Evolutionary conservation across 2,888 invertebrate species (phyloP).

Genomic region (Pyrrhia umbra): DNA sequence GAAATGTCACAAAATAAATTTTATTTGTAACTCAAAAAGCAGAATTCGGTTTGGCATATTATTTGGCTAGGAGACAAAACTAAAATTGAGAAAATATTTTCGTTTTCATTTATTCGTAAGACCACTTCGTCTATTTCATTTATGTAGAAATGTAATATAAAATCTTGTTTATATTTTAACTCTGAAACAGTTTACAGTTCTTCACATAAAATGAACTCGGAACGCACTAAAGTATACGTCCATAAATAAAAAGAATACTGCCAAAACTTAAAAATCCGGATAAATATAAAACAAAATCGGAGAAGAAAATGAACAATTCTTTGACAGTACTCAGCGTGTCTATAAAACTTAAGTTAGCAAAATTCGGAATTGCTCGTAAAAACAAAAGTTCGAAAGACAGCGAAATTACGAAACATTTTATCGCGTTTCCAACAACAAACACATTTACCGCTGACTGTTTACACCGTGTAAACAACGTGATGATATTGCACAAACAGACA

Average conservation of each 20-base stretch:
- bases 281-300: constrained; percentile 49
- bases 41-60: constrained; percentile 23
- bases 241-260: constrained; percentile 29
- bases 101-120: constrained; percentile 20
- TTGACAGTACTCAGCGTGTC: constrained; percentile 44
- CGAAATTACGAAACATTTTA: constrained; percentile 61
- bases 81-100: constrained; percentile 46
- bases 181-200: constrained; percentile 2
- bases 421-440: constrained; percentile 62
- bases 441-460: constrained; percentile 69
- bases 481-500: constrained; percentile 66
- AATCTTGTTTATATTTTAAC: constrained; percentile 7
- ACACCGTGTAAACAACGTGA: constrained; percentile 63
- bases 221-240: constrained; percentile 27
- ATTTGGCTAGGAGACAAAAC: constrained; percentile 48
- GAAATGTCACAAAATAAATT: constrained; percentile 25
- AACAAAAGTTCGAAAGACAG: constrained; percentile 47
- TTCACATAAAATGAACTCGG: constrained; percentile 36
- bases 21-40: constrained; percentile 14
- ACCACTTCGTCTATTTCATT: constrained; percentile 4
- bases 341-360: constrained; percentile 54
- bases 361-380: constrained; percentile 55
- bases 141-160: constrained; percentile 5
- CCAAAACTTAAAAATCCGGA: constrained; percentile 39
- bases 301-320: constrained; percentile 48